Percentiles rank a stretch among this genome's conserved stretches.
Conservation (phyloP, 2,797 vertebrate genomes). For the Carduelis carduelis region DNA sequence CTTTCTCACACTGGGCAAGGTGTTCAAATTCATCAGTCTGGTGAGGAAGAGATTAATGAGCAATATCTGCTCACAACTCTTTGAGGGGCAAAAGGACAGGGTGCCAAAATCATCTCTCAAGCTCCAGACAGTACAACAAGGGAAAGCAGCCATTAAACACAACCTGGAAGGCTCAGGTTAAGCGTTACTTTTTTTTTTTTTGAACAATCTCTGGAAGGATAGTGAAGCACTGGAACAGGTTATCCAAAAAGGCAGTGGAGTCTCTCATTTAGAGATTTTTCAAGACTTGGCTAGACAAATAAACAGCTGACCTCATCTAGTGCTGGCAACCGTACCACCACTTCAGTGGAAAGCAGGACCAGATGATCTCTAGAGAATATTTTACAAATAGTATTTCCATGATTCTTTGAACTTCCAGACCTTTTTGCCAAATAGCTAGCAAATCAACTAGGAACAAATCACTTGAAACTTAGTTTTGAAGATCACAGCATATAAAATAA, state of each 20-base stretch:
- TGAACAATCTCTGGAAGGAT: background rate
- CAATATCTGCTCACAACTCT: background rate
- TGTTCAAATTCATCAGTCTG: background rate
- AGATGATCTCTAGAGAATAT: background rate
- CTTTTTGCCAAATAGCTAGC: background rate
- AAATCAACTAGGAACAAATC: background rate
- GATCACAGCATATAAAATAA: background rate
- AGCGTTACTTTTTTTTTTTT: accelerated
- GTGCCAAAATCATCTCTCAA: background rate
- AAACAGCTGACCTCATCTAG: background rate
- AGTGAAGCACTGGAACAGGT: background rate
- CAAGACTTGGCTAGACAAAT: background rate
- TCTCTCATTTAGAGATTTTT: background rate
- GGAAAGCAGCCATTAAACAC: background rate
- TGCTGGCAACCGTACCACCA: background rate
- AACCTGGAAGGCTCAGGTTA: background rate
- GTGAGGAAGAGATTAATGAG: background rate
- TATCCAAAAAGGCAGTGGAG: background rate
- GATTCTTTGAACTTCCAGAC: background rate
- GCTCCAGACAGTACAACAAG: background rate
- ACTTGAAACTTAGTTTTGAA: background rate
- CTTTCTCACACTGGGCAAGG: background rate
- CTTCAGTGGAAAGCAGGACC: background rate
- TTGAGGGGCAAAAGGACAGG: background rate
- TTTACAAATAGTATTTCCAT: background rate